These are phyloP conservation scores for Cranoglanis bouderius DNA, from an alignment of 2,113 vertebrate genomes.

Conservation along the genomic window DNA sequence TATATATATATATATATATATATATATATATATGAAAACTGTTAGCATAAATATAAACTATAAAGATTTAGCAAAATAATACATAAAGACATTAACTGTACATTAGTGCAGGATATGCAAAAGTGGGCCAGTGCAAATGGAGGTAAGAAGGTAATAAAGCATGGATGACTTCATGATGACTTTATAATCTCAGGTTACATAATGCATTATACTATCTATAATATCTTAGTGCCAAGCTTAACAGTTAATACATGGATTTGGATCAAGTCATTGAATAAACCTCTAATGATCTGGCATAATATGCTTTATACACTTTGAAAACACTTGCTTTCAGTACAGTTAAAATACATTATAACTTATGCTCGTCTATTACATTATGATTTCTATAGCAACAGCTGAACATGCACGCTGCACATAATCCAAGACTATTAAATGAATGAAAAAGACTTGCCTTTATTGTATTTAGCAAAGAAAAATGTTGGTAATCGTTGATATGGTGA, in stretches of 20 bases:
- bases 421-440: background rate
- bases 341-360: background rate
- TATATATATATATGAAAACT: too few species aligned
- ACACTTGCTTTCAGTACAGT: too few species aligned
- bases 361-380: too few species aligned
- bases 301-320: background rate
- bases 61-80: too few species aligned
- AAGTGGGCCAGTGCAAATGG: too few species aligned
- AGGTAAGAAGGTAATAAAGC: too few species aligned
- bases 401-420: background rate
- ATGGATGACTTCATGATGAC: background rate
- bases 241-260: background rate
- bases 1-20: too few species aligned
- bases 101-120: too few species aligned
- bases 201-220: background rate
- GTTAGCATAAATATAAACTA: too few species aligned
- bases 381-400: too few species aligned
- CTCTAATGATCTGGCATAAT: background rate
- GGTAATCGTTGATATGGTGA: background rate
- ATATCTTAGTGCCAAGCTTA: background rate
- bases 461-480: background rate
- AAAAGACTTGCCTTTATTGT: too few species aligned
- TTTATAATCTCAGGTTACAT: background rate
- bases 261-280: background rate
- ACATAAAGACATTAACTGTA: too few species aligned